These are phyloP conservation scores for Ephestia elutella DNA, from an alignment of 1,140 invertebrate species.

Conservation along the genomic window DNA sequence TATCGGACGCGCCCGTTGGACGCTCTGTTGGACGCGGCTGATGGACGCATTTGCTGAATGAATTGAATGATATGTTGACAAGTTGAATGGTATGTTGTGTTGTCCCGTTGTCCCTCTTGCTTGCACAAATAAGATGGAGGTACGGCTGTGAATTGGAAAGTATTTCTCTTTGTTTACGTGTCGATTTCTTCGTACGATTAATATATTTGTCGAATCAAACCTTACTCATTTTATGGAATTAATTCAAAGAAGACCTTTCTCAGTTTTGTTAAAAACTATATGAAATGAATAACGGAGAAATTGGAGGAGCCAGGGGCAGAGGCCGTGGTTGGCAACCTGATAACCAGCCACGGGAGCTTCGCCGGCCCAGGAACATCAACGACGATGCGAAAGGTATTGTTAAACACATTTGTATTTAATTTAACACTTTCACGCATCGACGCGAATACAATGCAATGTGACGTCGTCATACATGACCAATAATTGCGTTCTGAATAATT, in stretches of 20 bases:
- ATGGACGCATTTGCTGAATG: not conserved
- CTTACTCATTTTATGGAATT: constrained; percentile 53
- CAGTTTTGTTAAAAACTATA: constrained; percentile 28
- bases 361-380: constrained; percentile 46
- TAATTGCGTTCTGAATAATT: constrained; percentile 36
- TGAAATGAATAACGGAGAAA: constrained; percentile 69
- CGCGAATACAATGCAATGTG: constrained; percentile 20
- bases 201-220: constrained; percentile 18
- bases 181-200: constrained; percentile 43
- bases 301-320: constrained; percentile 61
- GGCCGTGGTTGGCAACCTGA: constrained; percentile 65
- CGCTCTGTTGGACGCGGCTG: no score
- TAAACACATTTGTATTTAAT: constrained; percentile 14
- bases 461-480: constrained; percentile 42
- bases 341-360: constrained; percentile 58
- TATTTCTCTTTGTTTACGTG: constrained; percentile 71
- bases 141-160: constrained; percentile 45
- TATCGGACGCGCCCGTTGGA: no score
- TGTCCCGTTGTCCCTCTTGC: constrained; percentile 35
- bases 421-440: constrained; percentile 26
- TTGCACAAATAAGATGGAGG: constrained; percentile 47
- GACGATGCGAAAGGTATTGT: constrained; percentile 55
- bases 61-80: not conserved
- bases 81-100: constrained; percentile 6
- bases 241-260: constrained; percentile 22